A percentile compares a stretch with the other conserved stretches of the same genome.
phyloP scores from a whole-genome alignment of 2,797 vertebrate species.

The Micrastur ruficollis region DNA sequence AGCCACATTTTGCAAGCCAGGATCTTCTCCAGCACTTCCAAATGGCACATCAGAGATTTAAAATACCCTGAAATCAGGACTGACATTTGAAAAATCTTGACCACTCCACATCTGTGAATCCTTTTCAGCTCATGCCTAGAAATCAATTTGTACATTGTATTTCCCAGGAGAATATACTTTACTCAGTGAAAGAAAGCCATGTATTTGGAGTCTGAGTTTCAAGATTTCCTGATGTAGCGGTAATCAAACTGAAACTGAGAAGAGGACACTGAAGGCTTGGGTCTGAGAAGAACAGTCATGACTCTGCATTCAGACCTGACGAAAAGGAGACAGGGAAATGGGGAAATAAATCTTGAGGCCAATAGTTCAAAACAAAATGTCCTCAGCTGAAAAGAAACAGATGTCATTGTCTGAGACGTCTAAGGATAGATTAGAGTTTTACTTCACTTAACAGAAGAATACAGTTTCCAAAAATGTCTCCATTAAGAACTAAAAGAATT shows the following conservation, averaged over 20 bases:
- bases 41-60: background rate
- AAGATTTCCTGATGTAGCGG: background rate
- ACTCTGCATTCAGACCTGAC: background rate
- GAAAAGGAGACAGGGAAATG: background rate
- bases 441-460: background rate
- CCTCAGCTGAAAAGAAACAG: background rate
- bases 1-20: background rate
- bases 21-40: background rate
- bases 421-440: background rate
- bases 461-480: background rate
- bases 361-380: background rate
- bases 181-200: background rate
- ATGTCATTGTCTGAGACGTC: background rate
- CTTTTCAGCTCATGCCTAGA: background rate
- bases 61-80: background rate
- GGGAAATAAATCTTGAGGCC: background rate
- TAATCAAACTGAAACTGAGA: background rate
- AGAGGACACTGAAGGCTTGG: background rate
- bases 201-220: background rate
- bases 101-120: background rate
- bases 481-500: background rate
- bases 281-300: background rate
- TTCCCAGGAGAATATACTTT: background rate
- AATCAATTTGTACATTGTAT: background rate
- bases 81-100: background rate